Percentiles rank a stretch among this genome's conserved stretches.
These are phyloP conservation scores for Gyrodactylus bullatarudis DNA, from an alignment of 1,140 invertebrate genomes.

Conservation along the genomic window DNA sequence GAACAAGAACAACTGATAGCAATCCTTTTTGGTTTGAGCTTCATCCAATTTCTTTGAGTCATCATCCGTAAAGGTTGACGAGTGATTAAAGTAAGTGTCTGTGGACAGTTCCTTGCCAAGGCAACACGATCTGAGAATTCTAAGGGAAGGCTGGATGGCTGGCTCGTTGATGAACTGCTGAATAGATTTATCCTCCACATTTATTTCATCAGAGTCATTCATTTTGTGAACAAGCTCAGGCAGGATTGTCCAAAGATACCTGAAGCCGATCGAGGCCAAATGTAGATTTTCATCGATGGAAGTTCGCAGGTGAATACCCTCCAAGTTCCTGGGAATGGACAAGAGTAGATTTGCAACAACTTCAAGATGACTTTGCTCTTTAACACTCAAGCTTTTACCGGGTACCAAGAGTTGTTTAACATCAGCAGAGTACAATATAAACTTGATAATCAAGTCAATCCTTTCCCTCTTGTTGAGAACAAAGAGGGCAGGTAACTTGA, in stretches of 20 bases:
- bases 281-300: background rate
- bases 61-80: background rate
- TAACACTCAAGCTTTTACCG: background rate
- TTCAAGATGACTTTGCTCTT: background rate
- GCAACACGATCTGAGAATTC: background rate
- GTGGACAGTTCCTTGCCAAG: background rate
- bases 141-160: background rate
- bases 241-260: background rate
- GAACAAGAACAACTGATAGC: background rate
- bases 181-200: background rate
- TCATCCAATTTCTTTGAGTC: background rate
- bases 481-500: background rate
- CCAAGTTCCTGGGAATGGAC: background rate
- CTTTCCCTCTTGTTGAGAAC: background rate
- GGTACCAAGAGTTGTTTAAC: background rate
- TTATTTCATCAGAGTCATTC: background rate
- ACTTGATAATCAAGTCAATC: background rate
- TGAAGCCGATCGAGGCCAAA: background rate
- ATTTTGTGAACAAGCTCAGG: background rate
- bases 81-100: background rate
- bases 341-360: background rate
- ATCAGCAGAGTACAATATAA: background rate
- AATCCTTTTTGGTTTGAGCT: background rate
- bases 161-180: background rate
- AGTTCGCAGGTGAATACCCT: background rate